Evolutionary conservation across 2,888 invertebrate species (phyloP).

Genomic region (Cephalotes varians): DNA sequence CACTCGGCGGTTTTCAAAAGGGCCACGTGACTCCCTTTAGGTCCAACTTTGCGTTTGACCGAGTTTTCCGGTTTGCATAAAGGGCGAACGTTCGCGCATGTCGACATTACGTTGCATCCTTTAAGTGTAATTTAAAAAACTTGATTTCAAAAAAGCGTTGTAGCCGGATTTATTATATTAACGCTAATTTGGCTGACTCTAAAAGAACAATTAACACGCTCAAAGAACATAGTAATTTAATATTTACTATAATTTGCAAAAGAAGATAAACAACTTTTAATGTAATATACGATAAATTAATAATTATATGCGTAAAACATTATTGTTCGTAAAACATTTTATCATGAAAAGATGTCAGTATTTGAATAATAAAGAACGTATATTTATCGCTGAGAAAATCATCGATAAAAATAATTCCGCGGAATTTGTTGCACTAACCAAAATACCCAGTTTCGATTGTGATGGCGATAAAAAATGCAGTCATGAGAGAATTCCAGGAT

Average conservation of each 20-base stretch:
- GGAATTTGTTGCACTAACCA: constrained; percentile 49
- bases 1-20: constrained; percentile 67
- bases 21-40: constrained; percentile 74
- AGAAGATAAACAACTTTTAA: neutral
- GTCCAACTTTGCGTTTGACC: constrained; percentile 76
- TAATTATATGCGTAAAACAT: neutral
- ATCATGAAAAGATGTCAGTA: neutral
- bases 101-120: constrained; percentile 63
- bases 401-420: constrained; percentile 33
- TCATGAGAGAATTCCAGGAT: constrained; percentile 56
- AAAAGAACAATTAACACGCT: neutral
- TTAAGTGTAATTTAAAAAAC: constrained; percentile 68
- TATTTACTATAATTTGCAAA: neutral
- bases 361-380: neutral
- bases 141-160: constrained; percentile 28
- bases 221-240: neutral
- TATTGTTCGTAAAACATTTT: neutral
- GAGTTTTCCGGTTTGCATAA: constrained; percentile 72
- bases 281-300: neutral
- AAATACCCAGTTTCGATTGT: constrained; percentile 37
- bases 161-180: neutral
- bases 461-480: constrained; percentile 48
- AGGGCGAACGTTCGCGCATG: constrained; percentile 71
- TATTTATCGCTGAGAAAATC: constrained; percentile 11
- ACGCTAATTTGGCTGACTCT: neutral